These are phyloP conservation scores for Neomicropteryx cornuta DNA, from an alignment of 1,140 invertebrate genomes.

Conservation along the genomic window DNA sequence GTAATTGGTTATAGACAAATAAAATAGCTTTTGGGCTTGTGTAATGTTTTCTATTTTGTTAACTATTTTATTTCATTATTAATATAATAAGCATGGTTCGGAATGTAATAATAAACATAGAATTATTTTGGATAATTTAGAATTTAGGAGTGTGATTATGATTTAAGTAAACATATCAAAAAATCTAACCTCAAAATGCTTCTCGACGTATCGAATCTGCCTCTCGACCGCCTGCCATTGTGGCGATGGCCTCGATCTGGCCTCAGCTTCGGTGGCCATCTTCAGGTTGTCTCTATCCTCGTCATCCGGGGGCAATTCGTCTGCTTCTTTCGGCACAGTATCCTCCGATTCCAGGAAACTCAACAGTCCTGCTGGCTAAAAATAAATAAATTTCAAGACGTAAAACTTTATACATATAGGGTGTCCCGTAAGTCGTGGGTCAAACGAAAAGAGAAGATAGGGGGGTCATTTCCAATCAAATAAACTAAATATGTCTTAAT, in stretches of 20 bases:
- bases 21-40: no score
- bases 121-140: no score
- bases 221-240: conserved; percentile 61
- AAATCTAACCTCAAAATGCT: conserved; percentile 51
- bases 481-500: no score
- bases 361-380: conserved; percentile 77
- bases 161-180: background rate
- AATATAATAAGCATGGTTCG: no score
- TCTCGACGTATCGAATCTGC: conserved; percentile 67
- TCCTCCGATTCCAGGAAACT: conserved; percentile 83
- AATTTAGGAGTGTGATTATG: no score
- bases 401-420: conserved; percentile 2
- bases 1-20: no score
- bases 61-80: no score
- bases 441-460: no score
- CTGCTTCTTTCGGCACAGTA: conserved; percentile 61
- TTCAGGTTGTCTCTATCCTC: conserved; percentile 91
- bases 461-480: no score
- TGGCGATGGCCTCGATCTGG: conserved; percentile 48
- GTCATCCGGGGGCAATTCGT: conserved; percentile 43
- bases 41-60: no score
- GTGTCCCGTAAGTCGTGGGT: background rate
- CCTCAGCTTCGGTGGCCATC: conserved; percentile 76
- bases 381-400: conserved; percentile 12
- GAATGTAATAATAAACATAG: no score